Percentiles rank a stretch among this genome's conserved stretches.
Evolutionary conservation across 2,797 vertebrate species (phyloP).

Genomic region (Falco berigora): DNA sequence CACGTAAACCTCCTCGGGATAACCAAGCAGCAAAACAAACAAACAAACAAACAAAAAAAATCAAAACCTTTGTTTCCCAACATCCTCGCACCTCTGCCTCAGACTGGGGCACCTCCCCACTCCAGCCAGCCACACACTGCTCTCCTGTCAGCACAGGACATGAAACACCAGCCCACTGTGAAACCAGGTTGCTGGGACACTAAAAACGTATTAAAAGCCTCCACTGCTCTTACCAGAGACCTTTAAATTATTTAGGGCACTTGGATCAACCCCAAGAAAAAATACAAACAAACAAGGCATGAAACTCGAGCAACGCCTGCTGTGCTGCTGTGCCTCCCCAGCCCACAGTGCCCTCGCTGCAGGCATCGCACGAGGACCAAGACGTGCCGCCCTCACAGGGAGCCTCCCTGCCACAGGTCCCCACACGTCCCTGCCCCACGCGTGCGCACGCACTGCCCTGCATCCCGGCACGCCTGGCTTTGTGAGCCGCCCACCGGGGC

Average conservation of each 20-base stretch:
- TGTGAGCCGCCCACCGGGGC: neutral
- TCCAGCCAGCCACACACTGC: neutral
- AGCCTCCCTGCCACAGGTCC: neutral
- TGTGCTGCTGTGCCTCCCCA: neutral
- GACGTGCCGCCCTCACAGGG: neutral
- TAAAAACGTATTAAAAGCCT: neutral
- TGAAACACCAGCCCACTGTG: neutral
- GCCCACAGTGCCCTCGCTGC: neutral
- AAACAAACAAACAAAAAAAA: neutral
- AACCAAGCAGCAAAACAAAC: neutral
- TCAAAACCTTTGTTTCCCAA: neutral
- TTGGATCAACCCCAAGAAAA: conserved; percentile 38
- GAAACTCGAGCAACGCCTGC: neutral
- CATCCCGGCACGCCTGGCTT: neutral
- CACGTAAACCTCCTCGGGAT: neutral
- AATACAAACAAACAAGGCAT: conserved; percentile 9
- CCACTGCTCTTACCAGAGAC: neutral
- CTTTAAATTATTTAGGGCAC: conserved; percentile 41
- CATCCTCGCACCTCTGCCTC: neutral
- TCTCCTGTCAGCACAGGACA: neutral
- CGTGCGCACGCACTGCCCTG: fast-evolving
- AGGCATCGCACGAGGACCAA: neutral
- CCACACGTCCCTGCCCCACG: neutral
- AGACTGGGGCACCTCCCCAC: neutral
- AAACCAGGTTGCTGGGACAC: conserved; percentile 16